phyloP scores from a whole-genome alignment of 1,140 invertebrate species.

The Anastrepha obliqua region DNA sequence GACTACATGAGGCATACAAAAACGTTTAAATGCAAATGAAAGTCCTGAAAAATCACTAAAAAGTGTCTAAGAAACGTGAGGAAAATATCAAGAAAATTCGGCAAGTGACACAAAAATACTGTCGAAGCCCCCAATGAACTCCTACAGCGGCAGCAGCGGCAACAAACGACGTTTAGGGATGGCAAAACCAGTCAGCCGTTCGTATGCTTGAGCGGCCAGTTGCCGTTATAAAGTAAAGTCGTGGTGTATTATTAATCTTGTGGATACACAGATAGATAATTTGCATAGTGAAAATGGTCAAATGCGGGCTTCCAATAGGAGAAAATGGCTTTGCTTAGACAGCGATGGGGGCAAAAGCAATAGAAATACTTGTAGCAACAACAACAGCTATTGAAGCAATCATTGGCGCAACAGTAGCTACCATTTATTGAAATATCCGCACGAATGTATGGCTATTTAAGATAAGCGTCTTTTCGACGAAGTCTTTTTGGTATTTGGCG shows the following conservation, averaged over 20 bases:
- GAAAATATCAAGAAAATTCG: conserved; percentile 38
- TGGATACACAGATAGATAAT: conserved; percentile 38
- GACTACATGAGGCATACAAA: background rate
- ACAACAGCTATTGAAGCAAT: conserved; percentile 32
- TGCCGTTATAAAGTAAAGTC: conserved; percentile 37
- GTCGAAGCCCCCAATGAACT: conserved; percentile 4
- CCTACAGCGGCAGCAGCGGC: background rate
- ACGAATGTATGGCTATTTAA: conserved; percentile 46
- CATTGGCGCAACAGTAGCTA: conserved; percentile 45
- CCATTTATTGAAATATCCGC: conserved; percentile 46
- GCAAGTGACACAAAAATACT: conserved; percentile 30
- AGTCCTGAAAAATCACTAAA: conserved; percentile 45
- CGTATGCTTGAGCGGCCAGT: background rate
- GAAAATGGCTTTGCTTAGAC: conserved; percentile 10
- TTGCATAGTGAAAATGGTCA: conserved; percentile 45
- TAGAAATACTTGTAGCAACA: background rate
- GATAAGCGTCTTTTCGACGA: conserved; percentile 23
- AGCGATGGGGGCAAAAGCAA: conserved; percentile 19
- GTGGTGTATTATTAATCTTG: conserved; percentile 48
- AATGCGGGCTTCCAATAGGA: background rate
- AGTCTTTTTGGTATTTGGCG: conserved; percentile 16
- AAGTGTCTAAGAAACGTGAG: conserved; percentile 40
- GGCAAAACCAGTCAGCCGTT: background rate
- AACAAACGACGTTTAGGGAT: background rate
- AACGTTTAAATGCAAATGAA: conserved; percentile 30